Conservation (phyloP, 2,888 invertebrate species). For the Chironomus tentans region DNA sequence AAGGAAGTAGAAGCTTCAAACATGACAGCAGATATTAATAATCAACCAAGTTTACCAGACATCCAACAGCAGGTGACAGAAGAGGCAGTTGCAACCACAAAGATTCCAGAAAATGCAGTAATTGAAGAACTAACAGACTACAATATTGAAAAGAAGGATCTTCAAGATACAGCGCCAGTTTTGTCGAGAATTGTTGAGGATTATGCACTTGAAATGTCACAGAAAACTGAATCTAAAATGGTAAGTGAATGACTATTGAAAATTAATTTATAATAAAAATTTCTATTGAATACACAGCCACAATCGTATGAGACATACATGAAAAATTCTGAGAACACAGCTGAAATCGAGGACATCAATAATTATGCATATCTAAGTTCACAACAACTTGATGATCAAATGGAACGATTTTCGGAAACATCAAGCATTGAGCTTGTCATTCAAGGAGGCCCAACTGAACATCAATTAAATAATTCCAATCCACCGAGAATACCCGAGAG, state of each 20-base stretch:
- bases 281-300: not conserved
- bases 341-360: not conserved
- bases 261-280: no score
- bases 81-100: not conserved
- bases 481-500: slow-evolving; percentile 33
- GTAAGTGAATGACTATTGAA: no score
- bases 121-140: no score
- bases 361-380: not conserved
- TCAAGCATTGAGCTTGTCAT: slow-evolving; percentile 18
- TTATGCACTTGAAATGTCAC: no score
- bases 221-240: no score
- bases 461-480: slow-evolving; percentile 31
- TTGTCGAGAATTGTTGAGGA: no score
- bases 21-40: slow-evolving; percentile 32
- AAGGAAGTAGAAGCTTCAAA: not conserved
- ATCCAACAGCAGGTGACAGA: not conserved
- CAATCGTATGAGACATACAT: not conserved
- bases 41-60: slow-evolving; percentile 30
- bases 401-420: slow-evolving; percentile 16
- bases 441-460: slow-evolving; percentile 20
- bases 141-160: no score
- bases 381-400: slow-evolving; percentile 16
- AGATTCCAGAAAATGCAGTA: not conserved
- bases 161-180: no score
- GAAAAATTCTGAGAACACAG: no score